Conservation (phyloP, 2,797 vertebrate species). For the Periparus ater region DNA sequence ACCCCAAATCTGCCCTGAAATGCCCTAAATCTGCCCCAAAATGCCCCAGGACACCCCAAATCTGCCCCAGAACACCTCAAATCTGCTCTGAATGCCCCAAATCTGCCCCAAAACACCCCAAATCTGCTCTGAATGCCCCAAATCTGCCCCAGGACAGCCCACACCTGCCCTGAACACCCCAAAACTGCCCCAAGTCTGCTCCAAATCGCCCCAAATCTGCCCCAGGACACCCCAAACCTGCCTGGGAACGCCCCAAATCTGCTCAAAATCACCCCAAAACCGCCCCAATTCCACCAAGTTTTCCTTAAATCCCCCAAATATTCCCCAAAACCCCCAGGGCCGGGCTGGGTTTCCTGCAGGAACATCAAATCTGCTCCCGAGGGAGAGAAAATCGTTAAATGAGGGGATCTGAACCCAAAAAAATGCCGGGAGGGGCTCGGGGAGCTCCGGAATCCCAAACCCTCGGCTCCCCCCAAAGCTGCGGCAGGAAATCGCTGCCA, state of each 20-base stretch:
- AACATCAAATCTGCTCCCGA: background rate
- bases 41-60: background rate
- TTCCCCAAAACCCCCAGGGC: background rate
- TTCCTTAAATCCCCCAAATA: background rate
- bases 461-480: background rate
- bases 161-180: too few species aligned
- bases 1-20: too few species aligned
- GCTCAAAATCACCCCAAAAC: background rate
- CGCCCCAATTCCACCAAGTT: fast-evolving
- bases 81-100: too few species aligned
- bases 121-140: too few species aligned
- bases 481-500: background rate
- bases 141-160: too few species aligned
- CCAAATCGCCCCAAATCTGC: too few species aligned
- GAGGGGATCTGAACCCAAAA: background rate
- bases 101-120: fast-evolving
- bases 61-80: fast-evolving
- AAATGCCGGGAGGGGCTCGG: fast-evolving
- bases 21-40: too few species aligned
- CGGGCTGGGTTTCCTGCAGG: background rate
- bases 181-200: too few species aligned
- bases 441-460: background rate
- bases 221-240: background rate
- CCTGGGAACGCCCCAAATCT: background rate
- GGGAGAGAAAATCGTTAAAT: fast-evolving